Evolutionary conservation across 1,140 invertebrate genomes (phyloP), one percentile per base, ranked within the genome.

Genomic region (Apis laboriosa): DNA sequence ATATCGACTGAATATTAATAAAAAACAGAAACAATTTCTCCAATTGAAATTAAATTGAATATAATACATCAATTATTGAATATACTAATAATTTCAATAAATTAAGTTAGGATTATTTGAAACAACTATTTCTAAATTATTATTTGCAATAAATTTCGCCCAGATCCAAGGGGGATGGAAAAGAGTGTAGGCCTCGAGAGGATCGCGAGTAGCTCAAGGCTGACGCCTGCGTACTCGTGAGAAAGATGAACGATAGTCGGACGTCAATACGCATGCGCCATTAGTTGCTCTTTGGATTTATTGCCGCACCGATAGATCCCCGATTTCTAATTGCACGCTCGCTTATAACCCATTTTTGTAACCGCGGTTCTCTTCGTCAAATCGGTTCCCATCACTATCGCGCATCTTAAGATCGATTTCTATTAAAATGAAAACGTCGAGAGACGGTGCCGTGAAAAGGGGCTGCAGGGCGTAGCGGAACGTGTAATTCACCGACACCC

Each of bases 221-320:
- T 67, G 61, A 8, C 49, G 34, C 75, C 34, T 34, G 80, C 85
- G 88, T 84, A 24, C 75, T 90, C 91, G 90, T 90, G 91, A 91
- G 91, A 91, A 92, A 92, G 91, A 91, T 91, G 90, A 91, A 90
- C 88, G 91, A 90, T 92, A 91, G 91, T 79, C 84, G 74, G 90
- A 91, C 88, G 84, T 89, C 85, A 86, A 89, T 90, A 84, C 87
- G 90, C 89, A 80, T 90, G 84, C 70, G 70, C 87, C 83, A 88
- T 91, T 89, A 89, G 86, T 87, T 84, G 78, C 83, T 72, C 80
- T 87, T 81, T 86, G 72, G 86, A 90, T 92, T 91, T 92, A 92
- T 91, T 81, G 80, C 70, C 78, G 72, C 84, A 80, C 84, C 86
- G 85, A 13, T 89, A 88, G 89, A 89, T 90, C 86, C 83, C 82